These are phyloP conservation scores for Operophtera brumata DNA, from an alignment of 2,888 invertebrate genomes.

Conservation along the genomic window DNA sequence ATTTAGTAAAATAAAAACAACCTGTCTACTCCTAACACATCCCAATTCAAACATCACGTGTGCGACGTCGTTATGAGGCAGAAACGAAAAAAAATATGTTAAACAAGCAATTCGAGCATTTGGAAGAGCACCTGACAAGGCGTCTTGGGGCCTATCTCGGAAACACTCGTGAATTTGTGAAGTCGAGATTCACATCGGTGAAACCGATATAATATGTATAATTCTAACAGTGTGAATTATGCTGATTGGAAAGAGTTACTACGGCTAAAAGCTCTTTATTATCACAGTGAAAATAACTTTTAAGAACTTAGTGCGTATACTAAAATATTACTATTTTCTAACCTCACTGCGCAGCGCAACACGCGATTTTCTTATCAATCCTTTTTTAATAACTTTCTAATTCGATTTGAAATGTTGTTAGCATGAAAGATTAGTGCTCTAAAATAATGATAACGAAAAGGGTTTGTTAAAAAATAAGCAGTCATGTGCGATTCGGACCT, in stretches of 20 bases:
- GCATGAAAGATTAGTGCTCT: constrained; percentile 10
- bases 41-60: constrained; percentile 44
- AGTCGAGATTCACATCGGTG: not conserved
- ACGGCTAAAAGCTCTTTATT: too few relatives aligned
- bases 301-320: too few relatives aligned
- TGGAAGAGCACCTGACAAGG: constrained; percentile 64
- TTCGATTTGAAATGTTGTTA: constrained; percentile 22
- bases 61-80: constrained; percentile 65
- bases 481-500: too few relatives aligned
- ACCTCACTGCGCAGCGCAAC: not conserved
- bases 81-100: constrained; percentile 70
- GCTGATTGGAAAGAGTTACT: too few relatives aligned
- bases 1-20: constrained; percentile 21
- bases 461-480: too few relatives aligned
- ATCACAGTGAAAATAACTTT: too few relatives aligned
- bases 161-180: constrained; percentile 36
- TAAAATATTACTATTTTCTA: too few relatives aligned
- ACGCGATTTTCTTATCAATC: constrained; percentile 21
- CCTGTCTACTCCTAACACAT: constrained; percentile 24
- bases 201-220: too few relatives aligned
- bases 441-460: too few relatives aligned
- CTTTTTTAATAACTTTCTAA: constrained; percentile 17
- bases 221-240: too few relatives aligned
- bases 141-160: constrained; percentile 40
- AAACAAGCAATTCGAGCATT: constrained; percentile 73